Evolutionary conservation across 2,113 vertebrate species (phyloP).

Genomic region (Syngnathus typhle): DNA sequence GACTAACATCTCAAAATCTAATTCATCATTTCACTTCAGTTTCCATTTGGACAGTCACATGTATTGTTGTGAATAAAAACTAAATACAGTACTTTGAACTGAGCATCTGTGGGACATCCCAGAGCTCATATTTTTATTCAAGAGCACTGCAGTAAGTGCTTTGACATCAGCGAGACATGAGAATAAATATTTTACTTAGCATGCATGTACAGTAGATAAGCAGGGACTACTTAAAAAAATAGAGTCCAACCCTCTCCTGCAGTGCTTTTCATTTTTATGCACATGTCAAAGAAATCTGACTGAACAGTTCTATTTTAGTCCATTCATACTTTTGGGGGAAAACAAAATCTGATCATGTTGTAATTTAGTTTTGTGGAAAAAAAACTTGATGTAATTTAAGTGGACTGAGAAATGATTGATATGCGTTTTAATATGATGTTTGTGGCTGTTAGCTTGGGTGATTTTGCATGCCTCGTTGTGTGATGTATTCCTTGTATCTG

Average conservation of each 20-base stretch:
- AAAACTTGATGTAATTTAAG: not conserved
- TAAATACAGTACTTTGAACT: not conserved
- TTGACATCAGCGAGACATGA: slow-evolving; percentile 21
- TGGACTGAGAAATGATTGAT: slow-evolving; percentile 9
- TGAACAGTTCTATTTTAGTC: not conserved
- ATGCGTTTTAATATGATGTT: slow-evolving; percentile 29
- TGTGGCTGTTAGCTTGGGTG: slow-evolving; percentile 11
- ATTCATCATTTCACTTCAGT: too few species aligned
- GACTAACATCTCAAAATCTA: too few species aligned
- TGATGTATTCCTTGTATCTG: slow-evolving; percentile 32
- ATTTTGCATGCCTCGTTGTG: slow-evolving; percentile 6
- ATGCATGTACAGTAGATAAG: slow-evolving; percentile 44
- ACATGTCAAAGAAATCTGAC: slow-evolving; percentile 33
- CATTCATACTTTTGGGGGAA: not conserved
- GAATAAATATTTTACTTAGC: slow-evolving; percentile 59
- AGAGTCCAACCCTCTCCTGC: slow-evolving; percentile 49
- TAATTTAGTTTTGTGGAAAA: not conserved
- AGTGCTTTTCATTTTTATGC: slow-evolving; percentile 52
- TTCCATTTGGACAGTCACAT: too few species aligned
- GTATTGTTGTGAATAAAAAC: too few species aligned
- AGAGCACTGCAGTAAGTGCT: slow-evolving; percentile 29
- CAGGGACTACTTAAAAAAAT: slow-evolving; percentile 32
- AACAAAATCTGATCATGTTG: not conserved
- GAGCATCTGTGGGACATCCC: not conserved
- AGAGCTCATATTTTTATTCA: not conserved